Percentiles rank a stretch among this genome's conserved stretches.
Evolutionary conservation across 1,140 invertebrate species (phyloP).

Genomic region (Drosophila kikkawai): DNA sequence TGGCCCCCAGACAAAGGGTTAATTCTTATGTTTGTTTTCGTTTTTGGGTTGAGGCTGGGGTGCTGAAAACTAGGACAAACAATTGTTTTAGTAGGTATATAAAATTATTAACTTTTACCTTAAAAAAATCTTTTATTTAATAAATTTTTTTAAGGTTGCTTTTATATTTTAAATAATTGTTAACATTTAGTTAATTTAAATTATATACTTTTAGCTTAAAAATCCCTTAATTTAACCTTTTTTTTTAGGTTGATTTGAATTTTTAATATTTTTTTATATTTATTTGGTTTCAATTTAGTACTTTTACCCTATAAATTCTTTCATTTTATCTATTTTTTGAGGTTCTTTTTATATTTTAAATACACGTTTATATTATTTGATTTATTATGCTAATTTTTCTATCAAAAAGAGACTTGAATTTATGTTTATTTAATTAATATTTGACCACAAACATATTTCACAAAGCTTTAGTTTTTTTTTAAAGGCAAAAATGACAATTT

Average conservation of each 20-base stretch:
- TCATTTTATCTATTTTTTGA: background rate
- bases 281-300: too few relatives aligned
- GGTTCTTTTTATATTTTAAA: background rate
- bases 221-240: too few relatives aligned
- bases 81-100: too few relatives aligned
- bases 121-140: too few relatives aligned
- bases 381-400: background rate
- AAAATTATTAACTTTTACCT: too few relatives aligned
- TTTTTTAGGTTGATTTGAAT: too few relatives aligned
- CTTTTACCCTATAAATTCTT: background rate
- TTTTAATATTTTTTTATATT: too few relatives aligned
- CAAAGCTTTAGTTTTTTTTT: background rate
- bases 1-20: background rate
- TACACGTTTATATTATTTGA: background rate
- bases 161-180: too few relatives aligned
- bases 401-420: background rate
- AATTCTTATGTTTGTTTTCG: background rate
- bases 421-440: conserved; percentile 5
- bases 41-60: background rate
- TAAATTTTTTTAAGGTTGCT: too few relatives aligned
- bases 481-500: too few relatives aligned
- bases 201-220: too few relatives aligned
- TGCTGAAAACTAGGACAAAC: background rate
- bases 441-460: background rate
- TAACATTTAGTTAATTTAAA: too few relatives aligned